Evolutionary conservation across 2,888 invertebrate genomes (phyloP), one percentile per base, ranked within the genome.

Genomic region (Aspidapion aeneum): DNA sequence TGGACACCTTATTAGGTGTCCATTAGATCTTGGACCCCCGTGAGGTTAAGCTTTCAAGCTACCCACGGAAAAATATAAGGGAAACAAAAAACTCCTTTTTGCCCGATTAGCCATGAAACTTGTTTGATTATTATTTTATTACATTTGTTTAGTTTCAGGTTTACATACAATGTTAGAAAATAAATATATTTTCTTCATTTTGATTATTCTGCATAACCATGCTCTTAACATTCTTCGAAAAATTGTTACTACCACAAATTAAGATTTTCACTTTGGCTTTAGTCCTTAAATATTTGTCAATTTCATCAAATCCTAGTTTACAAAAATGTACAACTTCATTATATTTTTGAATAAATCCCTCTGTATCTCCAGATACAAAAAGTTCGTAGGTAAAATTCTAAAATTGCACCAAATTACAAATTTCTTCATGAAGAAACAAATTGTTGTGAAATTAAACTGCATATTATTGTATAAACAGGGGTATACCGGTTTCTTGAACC

Each of bases 381-480:
- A 90, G 80, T 52, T 81, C 79, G 68, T 86, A 86, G n/a, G 79
- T 80, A 75, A 92, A 93, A 80, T 93, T 93, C 92, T 93, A 93
- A 77, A 82, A 87, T 21, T 81, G 79, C 22, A 80, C 80, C 69
- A 85, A 86, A 9, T 81, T 77, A 70, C 86, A 83, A 16, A 93
- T 74, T 66, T 86, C 82, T 7, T 86, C 77, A 65, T 89, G 83
- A 61, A 92, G 82, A 66, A 91, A 83, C 65, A 84, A 83, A 5
- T 84, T 74, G 58, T 84, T 74, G 68, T 80, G 81, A 74, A 58
- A 92, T 72, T 66, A 91, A 82, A 49, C 81, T 76, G 22, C 84
- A 78, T 58, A 90, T 84, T 12, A 93, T 83, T 17, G 86, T 82
- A 70, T 85, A 82, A 72, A 91, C 83, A 21, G 92, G 89, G 90